Evolutionary conservation across 2,797 vertebrate genomes (phyloP), one percentile per base, ranked within the genome.

Genomic region (Schizopygopsis pylzovi): DNA sequence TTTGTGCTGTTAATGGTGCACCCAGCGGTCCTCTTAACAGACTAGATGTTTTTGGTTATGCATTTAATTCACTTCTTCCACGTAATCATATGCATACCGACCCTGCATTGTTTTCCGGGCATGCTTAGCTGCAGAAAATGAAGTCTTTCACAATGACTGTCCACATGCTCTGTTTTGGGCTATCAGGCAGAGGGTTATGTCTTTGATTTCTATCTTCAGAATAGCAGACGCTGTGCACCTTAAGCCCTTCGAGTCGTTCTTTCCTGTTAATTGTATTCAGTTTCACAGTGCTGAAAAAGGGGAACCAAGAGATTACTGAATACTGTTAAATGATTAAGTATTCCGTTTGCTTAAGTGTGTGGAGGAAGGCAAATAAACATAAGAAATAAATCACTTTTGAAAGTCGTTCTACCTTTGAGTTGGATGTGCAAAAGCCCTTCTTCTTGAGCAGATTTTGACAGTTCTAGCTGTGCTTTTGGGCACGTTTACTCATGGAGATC

Each of bases 231-330:
- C 22, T 25, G 54, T 47, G 70, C 41, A 83, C 43, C 56, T 37
- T 83, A 75, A 61, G 37, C 41, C 54, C 54, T 83, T 43, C 9
- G 28, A 52, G 63, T 47, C 4, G 5, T 37, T 75, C 3, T 63
- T 79, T 65, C 43, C 25, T 76, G 43, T 63, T 83, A 49, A 83
- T 83, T 65, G 59, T 83, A 63, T 83, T 63, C 82, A 65, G 41
- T 65, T 75, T 49, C 39, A n/a, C 8, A 49, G 41, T 75, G 81
- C 70, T 49, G 56, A 49, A 45, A 11, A 75, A 11, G 28, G 22
- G 52, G 37, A 52, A 76, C 45, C 71, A 6, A 25, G 45, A 65
- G 71, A 83, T 61, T 43, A 63, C 11, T 16, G 61, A 67, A 33
- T 11, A 41, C 22, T 54, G n/a, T 33, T 84, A 1, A 79, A 84